Percentiles rank a stretch among this genome's conserved stretches.
These are phyloP conservation scores for Melanostigma gelatinosum DNA, from an alignment of 2,113 vertebrate genomes.

Conservation along the genomic window DNA sequence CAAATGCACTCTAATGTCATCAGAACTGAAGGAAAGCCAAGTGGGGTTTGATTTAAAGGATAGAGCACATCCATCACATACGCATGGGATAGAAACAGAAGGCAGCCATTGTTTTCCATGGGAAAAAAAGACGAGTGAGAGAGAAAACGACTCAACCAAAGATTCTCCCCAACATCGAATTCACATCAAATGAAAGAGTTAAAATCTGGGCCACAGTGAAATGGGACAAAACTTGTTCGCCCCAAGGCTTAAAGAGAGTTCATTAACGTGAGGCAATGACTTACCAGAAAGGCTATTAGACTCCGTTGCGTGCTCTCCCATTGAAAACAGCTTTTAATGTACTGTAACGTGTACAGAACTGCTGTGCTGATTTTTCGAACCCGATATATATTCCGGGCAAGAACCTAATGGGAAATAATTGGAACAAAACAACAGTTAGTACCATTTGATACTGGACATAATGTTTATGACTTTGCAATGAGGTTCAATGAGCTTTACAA, in stretches of 20 bases:
- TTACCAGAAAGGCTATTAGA: slow-evolving; percentile 94
- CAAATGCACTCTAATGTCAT: slow-evolving; percentile 76
- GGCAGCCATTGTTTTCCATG: slow-evolving; percentile 65
- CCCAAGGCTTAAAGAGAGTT: slow-evolving; percentile 73
- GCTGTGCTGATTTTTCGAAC: slow-evolving; percentile 94
- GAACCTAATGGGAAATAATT: slow-evolving; percentile 86
- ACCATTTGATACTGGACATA: slow-evolving; percentile 70
- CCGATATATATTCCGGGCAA: slow-evolving; percentile 93
- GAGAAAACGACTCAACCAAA: slow-evolving; percentile 64
- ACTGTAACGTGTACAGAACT: slow-evolving; percentile 93
- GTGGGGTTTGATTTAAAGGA: slow-evolving; percentile 80
- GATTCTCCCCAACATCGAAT: slow-evolving; percentile 57
- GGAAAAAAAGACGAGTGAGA: slow-evolving; percentile 57
- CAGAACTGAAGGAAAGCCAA: slow-evolving; percentile 74
- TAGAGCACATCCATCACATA: slow-evolving; percentile 71
- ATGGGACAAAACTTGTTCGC: slow-evolving; percentile 74
- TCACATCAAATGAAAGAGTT: slow-evolving; percentile 72
- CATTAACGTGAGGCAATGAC: slow-evolving; percentile 79
- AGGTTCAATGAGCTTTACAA: slow-evolving; percentile 69
- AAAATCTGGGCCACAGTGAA: slow-evolving; percentile 66
- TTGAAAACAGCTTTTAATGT: slow-evolving; percentile 97
- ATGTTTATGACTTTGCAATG: slow-evolving; percentile 72
- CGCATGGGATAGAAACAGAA: slow-evolving; percentile 62
- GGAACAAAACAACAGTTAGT: slow-evolving; percentile 70
- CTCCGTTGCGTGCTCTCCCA: slow-evolving; percentile 94